A percentile compares a stretch with the other conserved stretches of the same genome.
These are phyloP conservation scores for Suillia variegata DNA, from an alignment of 2,888 invertebrate species.

Conservation along the genomic window DNA sequence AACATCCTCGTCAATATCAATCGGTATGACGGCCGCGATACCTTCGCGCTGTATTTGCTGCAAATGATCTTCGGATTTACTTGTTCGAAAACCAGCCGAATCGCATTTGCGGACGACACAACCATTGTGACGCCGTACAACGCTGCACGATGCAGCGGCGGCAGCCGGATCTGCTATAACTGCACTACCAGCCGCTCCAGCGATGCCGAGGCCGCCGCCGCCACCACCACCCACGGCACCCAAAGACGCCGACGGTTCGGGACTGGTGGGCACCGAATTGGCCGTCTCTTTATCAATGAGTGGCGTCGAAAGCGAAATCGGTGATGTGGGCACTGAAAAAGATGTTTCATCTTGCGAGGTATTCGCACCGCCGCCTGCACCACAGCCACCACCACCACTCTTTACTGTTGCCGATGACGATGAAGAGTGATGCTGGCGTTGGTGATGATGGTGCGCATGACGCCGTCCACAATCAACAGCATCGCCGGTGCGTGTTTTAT, in stretches of 20 bases:
- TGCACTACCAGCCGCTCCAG: constrained; percentile 64
- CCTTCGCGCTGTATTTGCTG: constrained; percentile 67
- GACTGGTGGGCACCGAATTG: constrained; percentile 75
- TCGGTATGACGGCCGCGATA: constrained; percentile 81
- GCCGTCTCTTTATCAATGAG: constrained; percentile 59
- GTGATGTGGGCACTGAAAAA: constrained; percentile 62
- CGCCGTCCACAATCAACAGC: constrained; percentile 43
- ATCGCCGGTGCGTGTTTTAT: constrained; percentile 41
- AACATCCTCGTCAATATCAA: constrained; percentile 91
- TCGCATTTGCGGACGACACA: constrained; percentile 63
- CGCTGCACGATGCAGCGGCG: constrained; percentile 37
- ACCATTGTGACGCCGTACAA: constrained; percentile 63
- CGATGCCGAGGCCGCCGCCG: constrained; percentile 1
- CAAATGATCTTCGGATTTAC: constrained; percentile 90
- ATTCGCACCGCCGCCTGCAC: constrained; percentile 38
- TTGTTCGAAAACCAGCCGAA: constrained; percentile 80
- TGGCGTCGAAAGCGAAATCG: constrained; percentile 62
- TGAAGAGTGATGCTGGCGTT: constrained; percentile 39
- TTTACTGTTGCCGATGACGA: constrained; percentile 61
- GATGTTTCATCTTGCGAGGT: constrained; percentile 59
- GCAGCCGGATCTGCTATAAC: constrained; percentile 65
- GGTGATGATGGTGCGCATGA: constrained; percentile 30
- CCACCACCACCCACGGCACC: constrained; percentile 23
- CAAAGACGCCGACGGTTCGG: constrained; percentile 62
- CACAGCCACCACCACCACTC: constrained; percentile 46